Conservation (phyloP, 2,888 invertebrate genomes). For the Drosophila differens region DNA sequence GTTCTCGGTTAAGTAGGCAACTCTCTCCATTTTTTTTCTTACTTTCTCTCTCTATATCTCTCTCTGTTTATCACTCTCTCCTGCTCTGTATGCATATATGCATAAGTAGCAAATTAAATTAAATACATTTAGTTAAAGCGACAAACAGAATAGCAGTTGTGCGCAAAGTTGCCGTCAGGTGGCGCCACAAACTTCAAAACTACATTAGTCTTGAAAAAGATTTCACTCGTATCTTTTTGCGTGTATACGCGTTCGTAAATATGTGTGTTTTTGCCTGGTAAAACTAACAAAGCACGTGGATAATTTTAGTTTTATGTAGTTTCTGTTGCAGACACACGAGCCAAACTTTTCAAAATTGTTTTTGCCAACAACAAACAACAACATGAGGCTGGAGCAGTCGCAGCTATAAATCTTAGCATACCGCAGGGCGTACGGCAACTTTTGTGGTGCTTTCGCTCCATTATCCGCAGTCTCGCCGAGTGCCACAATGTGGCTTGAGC, state of each 20-base stretch:
- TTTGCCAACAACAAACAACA: slow-evolving; percentile 58
- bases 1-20: background rate
- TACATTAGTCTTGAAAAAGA: slow-evolving; percentile 33
- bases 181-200: slow-evolving; percentile 32
- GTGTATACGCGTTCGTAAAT: slow-evolving; percentile 2
- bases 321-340: slow-evolving; percentile 59
- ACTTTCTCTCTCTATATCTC: background rate
- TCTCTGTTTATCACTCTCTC: background rate
- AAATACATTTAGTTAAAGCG: slow-evolving; percentile 63
- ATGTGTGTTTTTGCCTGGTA: slow-evolving; percentile 30
- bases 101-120: slow-evolving; percentile 50
- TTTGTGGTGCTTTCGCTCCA: slow-evolving; percentile 52
- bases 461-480: slow-evolving; percentile 27
- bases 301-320: slow-evolving; percentile 76
- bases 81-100: background rate
- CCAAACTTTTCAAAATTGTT: slow-evolving; percentile 75
- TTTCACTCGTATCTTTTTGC: slow-evolving; percentile 28
- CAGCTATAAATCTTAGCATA: slow-evolving; percentile 77
- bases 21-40: background rate
- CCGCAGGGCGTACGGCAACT: slow-evolving; percentile 70
- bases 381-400: slow-evolving; percentile 55
- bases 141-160: slow-evolving; percentile 36
- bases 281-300: slow-evolving; percentile 68
- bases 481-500: slow-evolving; percentile 76
- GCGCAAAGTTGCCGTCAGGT: slow-evolving; percentile 30